A percentile compares a stretch with the other conserved stretches of the same genome.
phyloP scores from a whole-genome alignment of 2,113 vertebrate species.

The Mormyrus lacerda region DNA sequence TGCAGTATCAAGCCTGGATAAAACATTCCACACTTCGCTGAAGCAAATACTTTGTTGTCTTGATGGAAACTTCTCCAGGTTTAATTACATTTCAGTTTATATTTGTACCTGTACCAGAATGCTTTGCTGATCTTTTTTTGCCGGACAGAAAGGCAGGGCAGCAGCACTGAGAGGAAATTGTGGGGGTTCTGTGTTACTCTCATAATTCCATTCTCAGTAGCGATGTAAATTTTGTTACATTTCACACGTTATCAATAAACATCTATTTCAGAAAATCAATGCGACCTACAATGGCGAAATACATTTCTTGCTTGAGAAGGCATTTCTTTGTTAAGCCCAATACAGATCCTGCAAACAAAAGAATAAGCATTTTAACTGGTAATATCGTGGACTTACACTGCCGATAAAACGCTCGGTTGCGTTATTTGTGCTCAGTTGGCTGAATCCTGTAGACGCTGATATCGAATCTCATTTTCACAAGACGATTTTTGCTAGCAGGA shows the following conservation, averaged over 20 bases:
- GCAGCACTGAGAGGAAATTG: not conserved
- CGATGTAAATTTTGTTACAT: not conserved
- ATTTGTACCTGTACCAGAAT: not conserved
- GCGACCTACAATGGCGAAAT: not conserved
- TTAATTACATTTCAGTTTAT: slow-evolving; percentile 10
- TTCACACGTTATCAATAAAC: not conserved
- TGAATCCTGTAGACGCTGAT: not conserved
- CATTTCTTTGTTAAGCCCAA: not conserved
- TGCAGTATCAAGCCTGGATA: slow-evolving; percentile 3
- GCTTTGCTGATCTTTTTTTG: not conserved
- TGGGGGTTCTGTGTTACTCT: not conserved
- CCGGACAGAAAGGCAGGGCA: not conserved
- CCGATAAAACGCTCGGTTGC: not conserved
- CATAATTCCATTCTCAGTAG: not conserved
- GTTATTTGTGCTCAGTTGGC: not conserved
- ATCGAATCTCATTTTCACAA: not conserved
- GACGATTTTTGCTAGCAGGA: not conserved
- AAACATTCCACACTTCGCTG: not conserved
- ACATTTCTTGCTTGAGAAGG: not conserved
- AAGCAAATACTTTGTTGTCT: slow-evolving; percentile 2
- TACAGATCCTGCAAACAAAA: not conserved
- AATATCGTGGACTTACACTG: not conserved
- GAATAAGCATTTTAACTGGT: not conserved
- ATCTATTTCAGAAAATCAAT: not conserved
- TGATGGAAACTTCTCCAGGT: not conserved